Conservation (phyloP, 2,797 vertebrate species). For the Emydoidea blandingii region DNA sequence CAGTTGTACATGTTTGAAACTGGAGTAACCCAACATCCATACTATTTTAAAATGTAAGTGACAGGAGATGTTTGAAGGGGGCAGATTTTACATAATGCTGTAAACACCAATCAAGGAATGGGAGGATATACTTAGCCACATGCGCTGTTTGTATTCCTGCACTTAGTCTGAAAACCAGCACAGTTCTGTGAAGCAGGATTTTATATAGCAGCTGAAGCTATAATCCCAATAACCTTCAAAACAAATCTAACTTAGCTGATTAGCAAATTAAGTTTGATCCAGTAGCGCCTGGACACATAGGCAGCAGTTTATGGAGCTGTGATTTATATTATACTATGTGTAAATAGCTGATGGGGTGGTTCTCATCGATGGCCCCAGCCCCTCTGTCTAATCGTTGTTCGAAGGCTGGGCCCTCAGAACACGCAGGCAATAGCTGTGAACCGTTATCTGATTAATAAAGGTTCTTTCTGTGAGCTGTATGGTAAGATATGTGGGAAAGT, state of each 20-base stretch:
- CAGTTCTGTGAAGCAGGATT: not conserved
- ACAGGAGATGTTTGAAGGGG: conserved; percentile 42
- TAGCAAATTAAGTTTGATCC: not conserved
- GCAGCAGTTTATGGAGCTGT: not conserved
- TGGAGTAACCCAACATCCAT: conserved; percentile 43
- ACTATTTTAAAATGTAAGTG: conserved; percentile 53
- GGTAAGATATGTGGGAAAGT: conserved; percentile 76
- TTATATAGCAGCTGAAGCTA: conserved; percentile 29
- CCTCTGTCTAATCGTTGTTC: not conserved
- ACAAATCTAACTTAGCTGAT: conserved; percentile 41
- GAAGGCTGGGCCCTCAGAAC: not conserved
- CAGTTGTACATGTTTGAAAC: conserved; percentile 40
- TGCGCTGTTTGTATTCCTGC: conserved; percentile 22
- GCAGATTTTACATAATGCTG: conserved; percentile 59
- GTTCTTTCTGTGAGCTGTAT: conserved; percentile 25
- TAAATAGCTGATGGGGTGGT: not conserved
- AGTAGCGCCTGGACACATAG: not conserved
- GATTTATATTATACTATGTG: not conserved
- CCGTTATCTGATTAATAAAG: not conserved
- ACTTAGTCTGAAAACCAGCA: conserved; percentile 23
- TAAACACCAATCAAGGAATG: conserved; percentile 67
- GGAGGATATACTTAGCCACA: conserved; percentile 64
- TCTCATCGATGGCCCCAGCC: not conserved
- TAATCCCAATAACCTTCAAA: not conserved
- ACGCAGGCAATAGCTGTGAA: not conserved